A percentile compares a stretch with the other conserved stretches of the same genome.
Conservation (phyloP, 2,113 vertebrate genomes). For the Phrynosoma platyrhinos region DNA sequence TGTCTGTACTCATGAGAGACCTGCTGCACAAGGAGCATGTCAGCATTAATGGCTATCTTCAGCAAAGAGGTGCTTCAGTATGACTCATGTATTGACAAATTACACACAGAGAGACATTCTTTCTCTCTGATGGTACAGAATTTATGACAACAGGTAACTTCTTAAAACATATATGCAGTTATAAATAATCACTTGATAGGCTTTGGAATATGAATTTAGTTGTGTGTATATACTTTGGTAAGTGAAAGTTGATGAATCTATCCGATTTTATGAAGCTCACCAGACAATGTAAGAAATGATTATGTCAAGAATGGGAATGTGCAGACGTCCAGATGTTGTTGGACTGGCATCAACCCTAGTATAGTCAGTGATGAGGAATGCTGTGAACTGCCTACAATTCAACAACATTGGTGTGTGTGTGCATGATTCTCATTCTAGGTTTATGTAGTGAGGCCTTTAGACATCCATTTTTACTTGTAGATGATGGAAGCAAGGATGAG, state of each 20-base stretch:
- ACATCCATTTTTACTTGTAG: background rate
- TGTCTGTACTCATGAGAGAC: background rate
- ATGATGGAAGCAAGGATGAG: background rate
- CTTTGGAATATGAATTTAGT: background rate
- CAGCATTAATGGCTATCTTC: background rate
- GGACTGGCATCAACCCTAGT: too few species aligned
- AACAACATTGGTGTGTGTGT: too few species aligned
- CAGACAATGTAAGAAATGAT: background rate
- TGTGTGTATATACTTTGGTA: background rate
- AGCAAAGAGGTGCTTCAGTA: background rate
- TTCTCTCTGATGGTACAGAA: background rate
- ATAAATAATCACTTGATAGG: background rate
- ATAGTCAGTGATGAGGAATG: too few species aligned
- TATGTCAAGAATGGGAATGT: too few species aligned
- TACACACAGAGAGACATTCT: too few species aligned
- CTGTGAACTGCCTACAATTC: too few species aligned
- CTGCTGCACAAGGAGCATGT: background rate
- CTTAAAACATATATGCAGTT: background rate
- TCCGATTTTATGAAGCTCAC: background rate
- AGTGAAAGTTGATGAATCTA: conserved; percentile 5
- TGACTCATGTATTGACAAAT: background rate
- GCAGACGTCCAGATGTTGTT: too few species aligned
- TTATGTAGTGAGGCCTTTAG: background rate
- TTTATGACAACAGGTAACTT: background rate
- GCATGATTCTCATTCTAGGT: background rate